A percentile compares a stretch with the other conserved stretches of the same genome.
These are phyloP conservation scores for Eristalinus aeneus DNA, from an alignment of 2,888 invertebrate genomes.

Conservation along the genomic window DNA sequence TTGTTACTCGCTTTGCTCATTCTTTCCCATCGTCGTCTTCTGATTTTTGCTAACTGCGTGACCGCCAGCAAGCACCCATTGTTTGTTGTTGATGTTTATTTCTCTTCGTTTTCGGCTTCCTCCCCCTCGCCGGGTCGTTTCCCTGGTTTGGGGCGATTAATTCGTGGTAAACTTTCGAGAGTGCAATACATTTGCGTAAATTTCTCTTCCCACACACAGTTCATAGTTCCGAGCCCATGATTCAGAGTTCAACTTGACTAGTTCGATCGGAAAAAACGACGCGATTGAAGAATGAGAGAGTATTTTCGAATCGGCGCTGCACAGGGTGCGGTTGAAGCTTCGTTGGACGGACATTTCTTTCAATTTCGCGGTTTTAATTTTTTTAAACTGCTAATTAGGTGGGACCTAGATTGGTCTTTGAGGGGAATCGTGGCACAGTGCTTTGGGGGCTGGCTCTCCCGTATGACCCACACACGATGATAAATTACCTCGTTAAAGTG, in stretches of 20 bases:
- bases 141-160: slow-evolving; percentile 11
- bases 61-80: slow-evolving; percentile 56
- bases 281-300: background rate
- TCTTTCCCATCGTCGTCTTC: background rate
- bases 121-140: background rate
- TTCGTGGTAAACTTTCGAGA: slow-evolving; percentile 53
- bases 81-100: slow-evolving; percentile 48
- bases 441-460: background rate
- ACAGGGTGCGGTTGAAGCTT: background rate
- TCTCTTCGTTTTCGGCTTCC: slow-evolving; percentile 9
- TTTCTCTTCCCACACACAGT: slow-evolving; percentile 51
- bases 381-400: slow-evolving; percentile 13
- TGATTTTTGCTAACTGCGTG: slow-evolving; percentile 42
- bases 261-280: background rate
- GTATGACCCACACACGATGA: slow-evolving; percentile 25
- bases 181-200: slow-evolving; percentile 40
- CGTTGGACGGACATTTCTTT: background rate
- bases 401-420: background rate
- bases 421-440: background rate
- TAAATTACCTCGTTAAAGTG: slow-evolving; percentile 41
- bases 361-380: background rate
- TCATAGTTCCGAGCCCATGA: background rate
- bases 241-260: background rate
- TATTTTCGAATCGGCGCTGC: background rate
- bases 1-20: background rate